Evolutionary conservation across 2,888 invertebrate species (phyloP).

Genomic region (Tipula helvola): DNA sequence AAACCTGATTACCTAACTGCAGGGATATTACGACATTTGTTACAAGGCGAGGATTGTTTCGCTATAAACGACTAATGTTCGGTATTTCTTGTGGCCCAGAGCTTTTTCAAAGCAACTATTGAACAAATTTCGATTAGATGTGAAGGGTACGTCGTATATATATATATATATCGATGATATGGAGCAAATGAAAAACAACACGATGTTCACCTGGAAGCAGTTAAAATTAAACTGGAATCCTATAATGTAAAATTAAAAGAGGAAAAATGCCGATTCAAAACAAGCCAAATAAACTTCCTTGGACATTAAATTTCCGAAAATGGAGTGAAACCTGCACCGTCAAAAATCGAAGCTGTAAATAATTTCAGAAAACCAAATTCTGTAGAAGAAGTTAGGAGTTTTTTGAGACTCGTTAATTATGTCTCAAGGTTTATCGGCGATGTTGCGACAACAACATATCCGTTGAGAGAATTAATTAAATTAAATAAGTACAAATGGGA

Average conservation of each 20-base stretch:
- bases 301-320: neutral
- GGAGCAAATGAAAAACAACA: neutral
- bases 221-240: neutral
- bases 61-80: too few species aligned
- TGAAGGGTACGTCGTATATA: too few species aligned
- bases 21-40: too few species aligned
- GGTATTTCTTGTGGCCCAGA: too few species aligned
- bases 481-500: neutral
- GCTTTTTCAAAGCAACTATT: too few species aligned
- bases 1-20: too few species aligned
- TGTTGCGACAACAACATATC: neutral
- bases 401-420: neutral
- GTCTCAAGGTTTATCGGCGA: neutral
- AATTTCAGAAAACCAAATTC: neutral
- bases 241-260: neutral
- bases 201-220: neutral
- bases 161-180: neutral
- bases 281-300: too few species aligned
- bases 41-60: too few species aligned
- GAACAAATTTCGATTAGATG: too few species aligned
- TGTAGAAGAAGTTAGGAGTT: neutral
- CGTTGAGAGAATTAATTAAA: neutral
- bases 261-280: neutral
- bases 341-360: neutral
- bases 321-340: neutral